These are phyloP conservation scores for Nothocercus julius DNA, from an alignment of 2,113 vertebrate species.

Conservation along the genomic window DNA sequence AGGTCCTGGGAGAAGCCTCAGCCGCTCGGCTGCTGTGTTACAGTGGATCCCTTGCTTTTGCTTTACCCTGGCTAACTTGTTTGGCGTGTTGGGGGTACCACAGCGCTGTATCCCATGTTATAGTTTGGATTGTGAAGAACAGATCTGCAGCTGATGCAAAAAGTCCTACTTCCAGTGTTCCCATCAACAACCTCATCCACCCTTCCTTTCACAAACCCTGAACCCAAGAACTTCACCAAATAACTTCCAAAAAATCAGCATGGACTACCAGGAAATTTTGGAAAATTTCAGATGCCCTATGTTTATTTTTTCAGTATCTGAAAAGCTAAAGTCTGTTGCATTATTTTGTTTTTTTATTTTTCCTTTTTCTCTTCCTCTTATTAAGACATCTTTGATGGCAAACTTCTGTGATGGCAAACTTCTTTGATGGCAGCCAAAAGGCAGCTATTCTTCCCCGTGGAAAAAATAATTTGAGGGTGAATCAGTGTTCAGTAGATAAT, in stretches of 20 bases:
- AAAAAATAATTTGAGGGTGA: constrained; percentile 13
- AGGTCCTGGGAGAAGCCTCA: no score
- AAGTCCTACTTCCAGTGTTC: background rate
- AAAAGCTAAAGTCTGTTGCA: background rate
- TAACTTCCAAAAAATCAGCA: background rate
- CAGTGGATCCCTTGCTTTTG: no score
- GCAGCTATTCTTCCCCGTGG: background rate
- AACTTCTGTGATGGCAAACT: background rate
- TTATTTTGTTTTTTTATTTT: background rate
- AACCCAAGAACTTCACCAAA: background rate
- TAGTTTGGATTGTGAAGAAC: background rate
- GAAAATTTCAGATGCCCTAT: background rate
- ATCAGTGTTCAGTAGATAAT: background rate
- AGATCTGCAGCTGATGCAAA: background rate
- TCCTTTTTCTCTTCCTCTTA: background rate
- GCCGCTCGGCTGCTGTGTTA: no score
- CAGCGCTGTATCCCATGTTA: no score
- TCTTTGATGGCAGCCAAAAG: background rate
- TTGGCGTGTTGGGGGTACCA: no score
- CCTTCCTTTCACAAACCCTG: background rate
- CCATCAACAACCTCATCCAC: no score
- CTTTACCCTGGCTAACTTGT: no score
- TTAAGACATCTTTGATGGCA: background rate
- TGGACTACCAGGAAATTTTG: accelerated
- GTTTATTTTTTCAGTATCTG: background rate